These are phyloP conservation scores for Tragulus kanchil DNA, from an alignment of 2,113 vertebrate genomes.

Conservation along the genomic window DNA sequence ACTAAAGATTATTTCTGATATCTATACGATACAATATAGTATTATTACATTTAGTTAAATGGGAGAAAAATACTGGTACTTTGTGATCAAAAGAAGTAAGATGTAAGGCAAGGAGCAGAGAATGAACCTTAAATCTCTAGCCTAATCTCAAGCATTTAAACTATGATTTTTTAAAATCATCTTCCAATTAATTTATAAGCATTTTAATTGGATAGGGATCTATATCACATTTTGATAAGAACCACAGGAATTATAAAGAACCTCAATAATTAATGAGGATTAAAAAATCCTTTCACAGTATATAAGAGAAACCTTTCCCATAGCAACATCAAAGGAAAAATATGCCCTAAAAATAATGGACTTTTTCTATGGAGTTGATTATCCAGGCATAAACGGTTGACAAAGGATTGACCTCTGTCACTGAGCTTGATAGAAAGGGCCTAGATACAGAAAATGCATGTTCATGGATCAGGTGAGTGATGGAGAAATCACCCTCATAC, in stretches of 20 bases:
- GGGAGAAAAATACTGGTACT: conserved; percentile 38
- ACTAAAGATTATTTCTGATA: conserved; percentile 40
- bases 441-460: conserved; percentile 44
- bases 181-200: conserved; percentile 37
- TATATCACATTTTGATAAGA: neutral
- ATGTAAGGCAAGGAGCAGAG: neutral
- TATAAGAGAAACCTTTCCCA: conserved; percentile 26
- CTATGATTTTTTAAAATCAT: neutral
- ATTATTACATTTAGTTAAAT: conserved; percentile 33
- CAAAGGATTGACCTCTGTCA: conserved; percentile 14
- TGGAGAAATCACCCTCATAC: neutral
- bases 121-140: conserved; percentile 52
- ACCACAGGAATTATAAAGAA: conserved; percentile 40
- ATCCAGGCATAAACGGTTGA: conserved; percentile 21
- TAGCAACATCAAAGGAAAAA: conserved; percentile 49
- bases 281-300: conserved; percentile 45
- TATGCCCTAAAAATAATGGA: conserved; percentile 52
- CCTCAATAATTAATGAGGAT: conserved; percentile 52
- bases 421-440: conserved; percentile 10
- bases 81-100: conserved; percentile 8
- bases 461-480: conserved; percentile 30
- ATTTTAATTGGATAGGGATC: conserved; percentile 2
- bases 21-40: neutral
- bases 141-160: conserved; percentile 45
- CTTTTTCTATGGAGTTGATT: conserved; percentile 25